A percentile compares a stretch with the other conserved stretches of the same genome.
phyloP scores from a whole-genome alignment of 2,888 invertebrate species.

The Folsomia manolachei region DNA sequence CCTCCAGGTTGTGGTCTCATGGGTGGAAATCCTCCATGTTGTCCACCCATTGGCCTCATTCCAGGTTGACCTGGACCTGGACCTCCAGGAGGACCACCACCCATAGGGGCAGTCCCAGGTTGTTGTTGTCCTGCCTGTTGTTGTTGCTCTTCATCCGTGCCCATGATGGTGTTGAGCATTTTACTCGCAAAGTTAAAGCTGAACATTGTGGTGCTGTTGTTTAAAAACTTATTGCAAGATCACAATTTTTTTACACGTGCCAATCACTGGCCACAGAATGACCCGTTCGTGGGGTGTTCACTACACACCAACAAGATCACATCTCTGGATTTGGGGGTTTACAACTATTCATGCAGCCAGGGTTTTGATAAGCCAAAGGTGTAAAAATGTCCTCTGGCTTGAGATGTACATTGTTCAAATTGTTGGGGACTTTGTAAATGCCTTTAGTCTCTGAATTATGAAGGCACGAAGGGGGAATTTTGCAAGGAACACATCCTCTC shows the following conservation, averaged over 20 bases:
- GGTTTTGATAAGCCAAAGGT: too few relatives aligned
- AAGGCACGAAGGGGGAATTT: conserved; percentile 47
- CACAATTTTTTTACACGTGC: conserved; percentile 1
- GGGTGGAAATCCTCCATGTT: conserved; percentile 17
- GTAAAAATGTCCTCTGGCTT: too few relatives aligned
- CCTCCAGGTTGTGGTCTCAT: conserved; percentile 12
- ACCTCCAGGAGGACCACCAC: conserved; percentile 31
- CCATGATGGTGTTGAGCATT: conserved; percentile 56
- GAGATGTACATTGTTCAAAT: too few relatives aligned
- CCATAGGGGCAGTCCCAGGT: conserved; percentile 28
- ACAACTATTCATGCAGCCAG: too few relatives aligned
- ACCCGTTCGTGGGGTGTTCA: background rate
- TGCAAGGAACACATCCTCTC: conserved; percentile 49
- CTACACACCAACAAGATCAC: background rate
- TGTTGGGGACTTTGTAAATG: too few relatives aligned
- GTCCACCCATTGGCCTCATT: conserved; percentile 21
- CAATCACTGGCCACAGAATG: conserved; percentile 12
- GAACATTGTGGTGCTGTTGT: conserved; percentile 52
- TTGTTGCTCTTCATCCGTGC: conserved; percentile 52
- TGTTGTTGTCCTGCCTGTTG: conserved; percentile 38
- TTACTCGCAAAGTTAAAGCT: conserved; percentile 57
- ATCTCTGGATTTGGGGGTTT: too few relatives aligned
- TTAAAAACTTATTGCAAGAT: conserved; percentile 11
- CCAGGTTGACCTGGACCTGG: conserved; percentile 29
- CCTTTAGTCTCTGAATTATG: conserved; percentile 45